These are phyloP conservation scores for Drosophila limbata DNA, from an alignment of 2,888 invertebrate species.

Conservation along the genomic window DNA sequence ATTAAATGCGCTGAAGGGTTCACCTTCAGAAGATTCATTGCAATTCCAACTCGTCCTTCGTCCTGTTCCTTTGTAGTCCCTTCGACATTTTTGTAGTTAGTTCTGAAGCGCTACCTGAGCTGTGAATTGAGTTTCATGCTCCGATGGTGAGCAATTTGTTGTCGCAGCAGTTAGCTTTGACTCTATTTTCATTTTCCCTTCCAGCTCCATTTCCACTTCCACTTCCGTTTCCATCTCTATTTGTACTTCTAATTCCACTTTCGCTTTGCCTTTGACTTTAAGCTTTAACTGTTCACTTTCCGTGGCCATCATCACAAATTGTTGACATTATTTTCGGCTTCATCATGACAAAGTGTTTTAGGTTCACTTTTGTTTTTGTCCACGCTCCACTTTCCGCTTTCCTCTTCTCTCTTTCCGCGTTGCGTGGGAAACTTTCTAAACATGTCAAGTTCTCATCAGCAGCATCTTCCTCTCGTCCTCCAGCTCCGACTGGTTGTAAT, in stretches of 20 bases:
- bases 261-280: conserved; percentile 37
- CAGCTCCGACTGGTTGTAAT: conserved; percentile 61
- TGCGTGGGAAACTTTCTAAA: conserved; percentile 65
- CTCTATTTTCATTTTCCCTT: conserved; percentile 32
- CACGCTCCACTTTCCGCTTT: conserved; percentile 2
- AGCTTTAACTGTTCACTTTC: conserved; percentile 55
- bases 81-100: conserved; percentile 26
- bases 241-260: conserved; percentile 21
- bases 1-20: conserved; percentile 64
- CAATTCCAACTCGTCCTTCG: conserved; percentile 1
- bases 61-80: conserved; percentile 22
- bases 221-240: conserved; percentile 3
- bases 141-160: conserved; percentile 72
- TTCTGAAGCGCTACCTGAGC: conserved; percentile 48
- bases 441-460: conserved; percentile 62
- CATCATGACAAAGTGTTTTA: conserved; percentile 56
- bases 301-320: conserved; percentile 30
- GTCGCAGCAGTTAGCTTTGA: conserved; percentile 73
- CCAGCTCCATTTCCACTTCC: conserved; percentile 2
- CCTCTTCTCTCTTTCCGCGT: conserved; percentile 10
- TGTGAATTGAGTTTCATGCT: conserved; percentile 73
- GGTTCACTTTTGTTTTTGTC: conserved; percentile 24
- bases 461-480: conserved; percentile 27
- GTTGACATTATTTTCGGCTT: conserved; percentile 63
- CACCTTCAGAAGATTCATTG: conserved; percentile 25